Percentiles rank a stretch among this genome's conserved stretches.
phyloP scores from a whole-genome alignment of 2,113 vertebrate genomes.

The Bombycilla garrulus region DNA sequence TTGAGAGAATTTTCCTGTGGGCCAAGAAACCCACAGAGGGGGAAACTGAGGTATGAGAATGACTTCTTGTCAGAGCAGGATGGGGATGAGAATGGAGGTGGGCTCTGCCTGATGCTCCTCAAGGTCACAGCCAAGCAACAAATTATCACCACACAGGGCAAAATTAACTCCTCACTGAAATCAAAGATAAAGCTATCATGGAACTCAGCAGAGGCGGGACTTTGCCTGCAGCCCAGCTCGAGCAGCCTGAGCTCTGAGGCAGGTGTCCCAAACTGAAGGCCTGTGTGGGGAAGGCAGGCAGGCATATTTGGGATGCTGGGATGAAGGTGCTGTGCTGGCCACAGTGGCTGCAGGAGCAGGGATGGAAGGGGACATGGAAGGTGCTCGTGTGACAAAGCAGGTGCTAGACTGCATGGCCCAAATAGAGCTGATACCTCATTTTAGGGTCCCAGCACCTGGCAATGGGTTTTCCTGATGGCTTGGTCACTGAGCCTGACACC shows the following conservation, averaged over 20 bases:
- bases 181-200: neutral
- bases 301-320: neutral
- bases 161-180: neutral
- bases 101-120: neutral
- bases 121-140: neutral
- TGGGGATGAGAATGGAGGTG: neutral
- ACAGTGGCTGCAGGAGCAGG: neutral
- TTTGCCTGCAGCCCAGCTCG: neutral
- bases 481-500: neutral
- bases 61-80: neutral
- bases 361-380: neutral
- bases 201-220: neutral
- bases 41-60: neutral
- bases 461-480: neutral
- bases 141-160: neutral
- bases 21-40: neutral
- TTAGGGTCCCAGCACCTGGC: neutral
- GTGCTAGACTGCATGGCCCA: neutral
- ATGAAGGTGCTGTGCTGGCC: neutral
- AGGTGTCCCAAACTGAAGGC: neutral
- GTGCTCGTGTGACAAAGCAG: neutral
- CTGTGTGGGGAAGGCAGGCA: neutral
- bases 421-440: neutral
- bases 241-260: neutral
- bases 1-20: too few relatives aligned